Conservation (phyloP, 2,797 vertebrate genomes). For the Cryptoblepharus egeriae region DNA sequence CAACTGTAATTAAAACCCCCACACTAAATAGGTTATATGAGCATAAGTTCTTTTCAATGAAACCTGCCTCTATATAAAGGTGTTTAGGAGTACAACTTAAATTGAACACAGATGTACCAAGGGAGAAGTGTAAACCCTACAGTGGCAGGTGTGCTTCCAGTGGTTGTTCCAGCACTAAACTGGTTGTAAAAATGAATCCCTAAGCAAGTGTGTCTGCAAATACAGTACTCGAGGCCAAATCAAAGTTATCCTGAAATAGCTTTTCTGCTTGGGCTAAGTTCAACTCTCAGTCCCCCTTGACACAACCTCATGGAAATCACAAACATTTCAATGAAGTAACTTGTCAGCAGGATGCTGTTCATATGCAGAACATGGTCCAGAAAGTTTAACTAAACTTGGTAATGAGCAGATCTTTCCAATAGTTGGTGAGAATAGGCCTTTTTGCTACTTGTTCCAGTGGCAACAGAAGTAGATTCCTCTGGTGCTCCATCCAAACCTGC, state of each 20-base stretch:
- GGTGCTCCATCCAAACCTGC: too few species aligned
- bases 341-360: neutral
- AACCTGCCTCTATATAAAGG: neutral
- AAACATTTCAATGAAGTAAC: constrained; percentile 20
- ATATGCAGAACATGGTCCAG: neutral
- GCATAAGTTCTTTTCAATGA: neutral
- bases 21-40: neutral
- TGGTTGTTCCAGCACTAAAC: constrained; percentile 16
- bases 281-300: neutral
- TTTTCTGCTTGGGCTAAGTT: constrained; percentile 7
- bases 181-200: constrained; percentile 17
- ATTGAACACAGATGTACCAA: constrained; percentile 12
- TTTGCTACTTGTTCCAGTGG: neutral
- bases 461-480: neutral
- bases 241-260: neutral
- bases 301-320: neutral
- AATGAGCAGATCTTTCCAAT: neutral
- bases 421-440: neutral
- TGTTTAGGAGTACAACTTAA: constrained; percentile 15
- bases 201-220: constrained; percentile 31
- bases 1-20: constrained; percentile 1
- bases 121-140: neutral
- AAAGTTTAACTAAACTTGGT: neutral
- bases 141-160: neutral
- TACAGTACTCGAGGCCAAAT: neutral